phyloP scores from a whole-genome alignment of 1,140 invertebrate species.

The Drosophila pseudoobscura region DNA sequence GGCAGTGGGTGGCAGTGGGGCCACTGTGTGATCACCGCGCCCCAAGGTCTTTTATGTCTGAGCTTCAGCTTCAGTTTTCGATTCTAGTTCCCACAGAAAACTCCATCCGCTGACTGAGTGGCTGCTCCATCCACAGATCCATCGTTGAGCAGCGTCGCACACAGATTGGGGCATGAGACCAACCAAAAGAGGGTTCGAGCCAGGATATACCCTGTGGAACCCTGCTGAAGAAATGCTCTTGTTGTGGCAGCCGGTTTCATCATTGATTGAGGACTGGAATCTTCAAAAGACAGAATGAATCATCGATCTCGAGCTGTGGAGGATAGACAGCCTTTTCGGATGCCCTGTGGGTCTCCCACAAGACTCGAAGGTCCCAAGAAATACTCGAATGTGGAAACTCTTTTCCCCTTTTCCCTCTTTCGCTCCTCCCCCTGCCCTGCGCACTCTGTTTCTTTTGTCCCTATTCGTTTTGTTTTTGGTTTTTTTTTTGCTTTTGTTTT shows the following conservation, averaged over 20 bases:
- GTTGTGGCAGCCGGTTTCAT: too few species aligned
- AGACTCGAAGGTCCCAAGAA: too few species aligned
- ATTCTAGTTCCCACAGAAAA: constrained; percentile 34
- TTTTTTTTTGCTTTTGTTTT: constrained; percentile 37
- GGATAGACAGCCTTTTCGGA: too few species aligned
- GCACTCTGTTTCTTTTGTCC: constrained; percentile 13
- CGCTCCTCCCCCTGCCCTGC: not conserved
- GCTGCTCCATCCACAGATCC: constrained; percentile 20
- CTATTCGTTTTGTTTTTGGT: constrained; percentile 34
- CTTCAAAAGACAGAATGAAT: too few species aligned
- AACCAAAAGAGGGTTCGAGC: not conserved
- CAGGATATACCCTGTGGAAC: too few species aligned
- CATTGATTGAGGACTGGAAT: too few species aligned
- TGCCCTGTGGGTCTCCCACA: too few species aligned
- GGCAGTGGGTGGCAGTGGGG: too few species aligned
- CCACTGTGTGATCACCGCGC: not conserved
- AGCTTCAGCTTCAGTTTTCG: constrained; percentile 3
- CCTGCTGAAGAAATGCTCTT: too few species aligned
- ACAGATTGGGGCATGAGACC: not conserved
- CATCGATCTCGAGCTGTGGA: too few species aligned
- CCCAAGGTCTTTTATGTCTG: not conserved
- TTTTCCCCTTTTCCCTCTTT: constrained; percentile 18
- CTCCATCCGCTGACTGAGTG: too few species aligned
- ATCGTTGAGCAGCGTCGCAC: constrained; percentile 17
- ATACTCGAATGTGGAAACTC: too few species aligned